Base-by-base conservation (phyloP, 1,140 invertebrate genomes). In the Drosophila sucinea region DNA sequence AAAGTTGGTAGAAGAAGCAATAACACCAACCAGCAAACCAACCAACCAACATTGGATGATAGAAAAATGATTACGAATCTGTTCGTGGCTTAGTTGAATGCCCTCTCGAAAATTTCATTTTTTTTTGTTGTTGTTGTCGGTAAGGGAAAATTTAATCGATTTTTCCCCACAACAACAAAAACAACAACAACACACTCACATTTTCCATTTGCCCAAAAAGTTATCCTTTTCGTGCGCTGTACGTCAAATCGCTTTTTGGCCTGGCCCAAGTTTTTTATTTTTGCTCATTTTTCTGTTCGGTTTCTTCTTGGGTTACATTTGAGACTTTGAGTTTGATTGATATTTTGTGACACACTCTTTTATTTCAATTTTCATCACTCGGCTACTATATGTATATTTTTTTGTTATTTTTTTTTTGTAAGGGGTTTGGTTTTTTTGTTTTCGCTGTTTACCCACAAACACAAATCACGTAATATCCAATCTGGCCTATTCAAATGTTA, bases 261-360 rank as follows among this genome's bases (percentile, higher is more conserved):
- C 44, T 67, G 66, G 56, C 55, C 55, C 25, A 64, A 64, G 33
- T 67, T 74, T 77, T 57, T 8, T 3, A 2, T 47, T 47, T 51
- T 47, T 76, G 65, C 73, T 76, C 25, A 44, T 56, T 63, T 71
- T 40, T 58, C 58, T 58, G 32, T 69, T 63, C 35, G 51, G 51
- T 54, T 75, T 75, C 69, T 73, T 56, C 25, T 76, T 65, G 51
- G 30, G 6, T 30, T 57, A 33, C 55, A 32, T 58, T 33, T 23
- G 60, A 35, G 58, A 71, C 54, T 86, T 76, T 87, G 71, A 61
- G 60, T 61, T 61, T 61, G 60, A 87, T 86, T 87, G 82, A 86
- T 87, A 87, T 87, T 87, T 74, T 81, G 58, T 82, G 75, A 70
- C 75, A 67, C 66, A 67, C 62, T 72, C 44, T 41, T 74, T 73